Evolutionary conservation across 2,113 vertebrate species (phyloP).

Genomic region (Catagonus wagneri): DNA sequence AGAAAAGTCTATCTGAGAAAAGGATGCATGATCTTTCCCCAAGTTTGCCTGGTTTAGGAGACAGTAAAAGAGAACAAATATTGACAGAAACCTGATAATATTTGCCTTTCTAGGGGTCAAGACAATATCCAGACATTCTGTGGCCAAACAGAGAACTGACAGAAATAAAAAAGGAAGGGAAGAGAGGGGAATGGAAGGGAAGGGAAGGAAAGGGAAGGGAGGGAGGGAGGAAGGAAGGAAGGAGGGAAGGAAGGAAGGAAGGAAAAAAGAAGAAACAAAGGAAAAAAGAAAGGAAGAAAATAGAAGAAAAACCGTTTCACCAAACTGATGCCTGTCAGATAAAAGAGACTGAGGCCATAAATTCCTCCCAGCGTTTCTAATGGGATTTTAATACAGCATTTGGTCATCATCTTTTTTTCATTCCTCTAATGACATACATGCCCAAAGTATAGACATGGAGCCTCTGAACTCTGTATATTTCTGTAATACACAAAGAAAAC

Average conservation of each 20-base stretch:
- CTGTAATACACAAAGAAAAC: conserved; percentile 83
- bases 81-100: conserved; percentile 52
- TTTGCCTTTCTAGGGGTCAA: conserved; percentile 47
- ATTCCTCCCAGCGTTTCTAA: conserved; percentile 73
- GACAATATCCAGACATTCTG: not conserved
- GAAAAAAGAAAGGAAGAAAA: accelerated
- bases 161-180: not conserved
- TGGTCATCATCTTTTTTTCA: conserved; percentile 82
- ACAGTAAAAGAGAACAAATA: conserved; percentile 36
- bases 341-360: conserved; percentile 73
- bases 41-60: not conserved
- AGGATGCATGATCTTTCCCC: not conserved
- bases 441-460: conserved; percentile 75
- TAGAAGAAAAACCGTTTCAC: conserved; percentile 54
- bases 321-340: conserved; percentile 63
- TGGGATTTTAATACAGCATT: conserved; percentile 85
- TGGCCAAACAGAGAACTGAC: not conserved
- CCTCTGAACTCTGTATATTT: conserved; percentile 80
- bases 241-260: accelerated
- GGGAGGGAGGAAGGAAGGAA: accelerated
- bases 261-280: accelerated
- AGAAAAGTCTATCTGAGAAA: not conserved
- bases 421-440: conserved; percentile 81
- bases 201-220: not conserved
- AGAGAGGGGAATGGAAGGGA: not conserved